Conservation (phyloP, 1,140 invertebrate genomes). For the Sycobia sp. region DNA sequence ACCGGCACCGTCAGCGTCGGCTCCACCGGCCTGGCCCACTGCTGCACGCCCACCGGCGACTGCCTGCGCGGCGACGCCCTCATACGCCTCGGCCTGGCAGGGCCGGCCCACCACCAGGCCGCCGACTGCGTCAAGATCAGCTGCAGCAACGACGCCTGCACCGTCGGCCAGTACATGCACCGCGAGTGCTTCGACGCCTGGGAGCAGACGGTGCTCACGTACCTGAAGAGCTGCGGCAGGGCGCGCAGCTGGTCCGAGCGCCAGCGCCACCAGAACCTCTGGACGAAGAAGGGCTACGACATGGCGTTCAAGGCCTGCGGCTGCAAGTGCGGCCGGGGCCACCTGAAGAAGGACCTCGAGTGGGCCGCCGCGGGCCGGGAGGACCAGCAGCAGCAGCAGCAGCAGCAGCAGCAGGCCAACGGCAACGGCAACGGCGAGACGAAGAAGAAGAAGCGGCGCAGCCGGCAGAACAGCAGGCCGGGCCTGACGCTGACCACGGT, state of each 20-base stretch:
- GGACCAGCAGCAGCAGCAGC: conserved; percentile 52
- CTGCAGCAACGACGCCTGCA: conserved; percentile 94
- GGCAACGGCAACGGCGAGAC: conserved; percentile 61
- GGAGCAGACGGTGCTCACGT: conserved; percentile 86
- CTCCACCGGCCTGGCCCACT: conserved; percentile 59
- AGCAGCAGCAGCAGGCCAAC: conserved; percentile 51
- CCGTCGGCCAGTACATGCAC: conserved; percentile 90
- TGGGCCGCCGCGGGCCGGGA: conserved; percentile 70
- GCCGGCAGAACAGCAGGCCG: conserved; percentile 67
- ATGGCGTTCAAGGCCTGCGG: conserved; percentile 88
- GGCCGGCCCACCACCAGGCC: too few relatives aligned
- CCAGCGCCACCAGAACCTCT: conserved; percentile 91
- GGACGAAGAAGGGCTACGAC: conserved; percentile 97
- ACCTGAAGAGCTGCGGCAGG: conserved; percentile 85
- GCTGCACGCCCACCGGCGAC: conserved; percentile 81
- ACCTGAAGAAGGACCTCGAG: conserved; percentile 92
- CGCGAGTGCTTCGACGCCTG: conserved; percentile 92
- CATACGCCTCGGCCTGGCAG: conserved; percentile 70
- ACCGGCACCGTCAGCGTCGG: conserved; percentile 26
- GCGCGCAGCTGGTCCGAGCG: conserved; percentile 93
- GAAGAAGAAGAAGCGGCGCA: conserved; percentile 77
- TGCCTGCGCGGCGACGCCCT: conserved; percentile 72
- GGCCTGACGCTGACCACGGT: conserved; percentile 51
- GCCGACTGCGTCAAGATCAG: conserved; percentile 81
- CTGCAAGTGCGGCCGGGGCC: conserved; percentile 86